Percentiles rank a stretch among this genome's conserved stretches.
Evolutionary conservation across 2,113 vertebrate species (phyloP).

Genomic region (Tychaedon coryphoeus): DNA sequence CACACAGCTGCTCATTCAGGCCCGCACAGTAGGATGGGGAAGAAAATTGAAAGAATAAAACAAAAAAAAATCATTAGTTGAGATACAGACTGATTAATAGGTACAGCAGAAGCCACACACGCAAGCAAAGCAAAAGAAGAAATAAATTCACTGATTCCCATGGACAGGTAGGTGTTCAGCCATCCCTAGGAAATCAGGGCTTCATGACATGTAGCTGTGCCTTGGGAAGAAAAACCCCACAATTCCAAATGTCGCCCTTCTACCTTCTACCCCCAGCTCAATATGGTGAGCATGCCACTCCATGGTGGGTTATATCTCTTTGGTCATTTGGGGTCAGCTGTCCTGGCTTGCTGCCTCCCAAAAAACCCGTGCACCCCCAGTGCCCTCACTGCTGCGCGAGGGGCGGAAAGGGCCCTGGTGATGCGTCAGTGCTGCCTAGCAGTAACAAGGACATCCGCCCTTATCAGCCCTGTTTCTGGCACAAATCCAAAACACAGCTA

Average conservation of each 20-base stretch:
- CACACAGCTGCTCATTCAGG: not conserved
- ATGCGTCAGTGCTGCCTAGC: not conserved
- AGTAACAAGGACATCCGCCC: not conserved
- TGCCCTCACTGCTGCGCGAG: fast-evolving
- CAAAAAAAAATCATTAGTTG: not conserved
- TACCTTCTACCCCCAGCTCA: not conserved
- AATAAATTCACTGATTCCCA: not conserved
- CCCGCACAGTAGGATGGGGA: fast-evolving
- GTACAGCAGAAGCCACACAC: not conserved
- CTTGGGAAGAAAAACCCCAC: not conserved
- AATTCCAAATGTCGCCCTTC: not conserved
- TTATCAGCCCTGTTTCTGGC: not conserved
- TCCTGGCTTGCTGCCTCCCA: not conserved
- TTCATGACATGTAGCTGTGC: not conserved
- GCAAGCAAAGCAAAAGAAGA: not conserved
- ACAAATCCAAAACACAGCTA: not conserved
- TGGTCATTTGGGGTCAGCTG: not conserved
- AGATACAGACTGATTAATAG: not conserved
- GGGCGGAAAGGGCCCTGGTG: not conserved
- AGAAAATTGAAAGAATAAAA: not conserved
- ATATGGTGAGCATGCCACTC: no score
- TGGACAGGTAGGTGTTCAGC: not conserved
- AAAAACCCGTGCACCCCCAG: fast-evolving
- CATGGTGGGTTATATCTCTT: not conserved
- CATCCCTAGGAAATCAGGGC: not conserved